Percentiles rank a stretch among this genome's conserved stretches.
Evolutionary conservation across 2,797 vertebrate genomes (phyloP).

Genomic region (Gambelia wislizenii): DNA sequence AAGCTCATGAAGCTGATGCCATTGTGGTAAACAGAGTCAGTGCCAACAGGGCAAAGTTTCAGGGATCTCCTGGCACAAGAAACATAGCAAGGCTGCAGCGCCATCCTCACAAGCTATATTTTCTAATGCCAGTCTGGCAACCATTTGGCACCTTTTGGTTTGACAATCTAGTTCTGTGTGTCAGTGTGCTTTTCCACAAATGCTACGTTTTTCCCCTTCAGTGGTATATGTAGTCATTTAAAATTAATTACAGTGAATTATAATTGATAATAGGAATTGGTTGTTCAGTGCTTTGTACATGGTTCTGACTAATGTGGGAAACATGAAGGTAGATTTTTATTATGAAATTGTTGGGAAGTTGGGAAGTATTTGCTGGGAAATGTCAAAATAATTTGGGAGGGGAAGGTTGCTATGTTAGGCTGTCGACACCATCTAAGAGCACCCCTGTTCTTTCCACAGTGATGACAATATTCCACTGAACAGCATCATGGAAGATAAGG

Average conservation of each 20-base stretch:
- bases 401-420: not conserved
- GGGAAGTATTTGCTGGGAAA: no score
- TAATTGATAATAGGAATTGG: not conserved
- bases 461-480: not conserved
- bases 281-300: not conserved
- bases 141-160: conserved; percentile 50
- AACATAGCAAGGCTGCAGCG: conserved; percentile 64
- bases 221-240: not conserved
- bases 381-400: not conserved
- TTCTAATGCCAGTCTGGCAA: conserved; percentile 69
- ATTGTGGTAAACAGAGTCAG: conserved; percentile 74
- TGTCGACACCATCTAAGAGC: not conserved
- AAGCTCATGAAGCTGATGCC: conserved; percentile 70
- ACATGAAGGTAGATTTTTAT: not conserved
- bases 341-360: not conserved
- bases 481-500: not conserved
- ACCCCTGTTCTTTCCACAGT: not conserved
- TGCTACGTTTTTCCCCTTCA: not conserved
- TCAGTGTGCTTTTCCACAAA: conserved; percentile 32
- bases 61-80: conserved; percentile 65
- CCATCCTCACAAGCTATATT: conserved; percentile 57
- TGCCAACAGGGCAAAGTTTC: conserved; percentile 72
- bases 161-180: conserved; percentile 49
- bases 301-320: not conserved
- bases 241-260: not conserved